Percentiles rank a stretch among this genome's conserved stretches.
These are phyloP conservation scores for Megathymus violae DNA, from an alignment of 1,140 invertebrate genomes.

Conservation along the genomic window DNA sequence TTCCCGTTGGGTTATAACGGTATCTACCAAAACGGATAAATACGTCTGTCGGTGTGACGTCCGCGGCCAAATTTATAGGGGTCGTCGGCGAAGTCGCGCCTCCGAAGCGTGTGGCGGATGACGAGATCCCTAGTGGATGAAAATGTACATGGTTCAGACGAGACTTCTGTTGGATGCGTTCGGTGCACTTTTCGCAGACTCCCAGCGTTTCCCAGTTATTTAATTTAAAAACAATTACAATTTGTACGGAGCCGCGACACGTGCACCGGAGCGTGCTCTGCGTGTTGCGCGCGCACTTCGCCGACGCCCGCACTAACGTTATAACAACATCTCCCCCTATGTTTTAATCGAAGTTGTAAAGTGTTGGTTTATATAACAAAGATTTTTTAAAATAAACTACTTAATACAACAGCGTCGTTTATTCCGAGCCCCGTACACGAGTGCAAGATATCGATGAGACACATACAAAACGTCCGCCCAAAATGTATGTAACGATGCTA, in stretches of 20 bases:
- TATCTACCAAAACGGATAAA: slow-evolving; percentile 41
- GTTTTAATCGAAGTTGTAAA: slow-evolving; percentile 73
- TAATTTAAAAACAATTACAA: not conserved
- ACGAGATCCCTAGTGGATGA: too few species aligned
- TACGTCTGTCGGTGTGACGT: slow-evolving; percentile 20
- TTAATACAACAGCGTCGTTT: slow-evolving; percentile 74
- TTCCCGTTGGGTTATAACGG: slow-evolving; percentile 26
- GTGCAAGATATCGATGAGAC: not conserved
- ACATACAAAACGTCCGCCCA: not conserved
- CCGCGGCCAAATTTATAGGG: slow-evolving; percentile 4
- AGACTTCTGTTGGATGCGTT: too few species aligned
- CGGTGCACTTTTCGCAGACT: slow-evolving; percentile 1
- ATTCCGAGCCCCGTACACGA: slow-evolving; percentile 43
- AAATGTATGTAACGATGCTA: too few species aligned
- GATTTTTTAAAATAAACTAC: slow-evolving; percentile 81
- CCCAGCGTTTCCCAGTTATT: slow-evolving; percentile 19
- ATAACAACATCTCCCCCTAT: slow-evolving; percentile 49
- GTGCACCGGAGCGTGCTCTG: not conserved
- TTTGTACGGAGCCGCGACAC: not conserved
- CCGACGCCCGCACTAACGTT: slow-evolving; percentile 12
- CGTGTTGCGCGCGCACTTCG: not conserved
- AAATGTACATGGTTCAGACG: too few species aligned
- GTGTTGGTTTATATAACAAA: slow-evolving; percentile 83
- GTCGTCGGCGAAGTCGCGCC: slow-evolving; percentile 11
- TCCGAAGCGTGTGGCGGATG: too few species aligned